Conservation (phyloP, 2,113 vertebrate species). For the Hydrochoerus hydrochaeris region DNA sequence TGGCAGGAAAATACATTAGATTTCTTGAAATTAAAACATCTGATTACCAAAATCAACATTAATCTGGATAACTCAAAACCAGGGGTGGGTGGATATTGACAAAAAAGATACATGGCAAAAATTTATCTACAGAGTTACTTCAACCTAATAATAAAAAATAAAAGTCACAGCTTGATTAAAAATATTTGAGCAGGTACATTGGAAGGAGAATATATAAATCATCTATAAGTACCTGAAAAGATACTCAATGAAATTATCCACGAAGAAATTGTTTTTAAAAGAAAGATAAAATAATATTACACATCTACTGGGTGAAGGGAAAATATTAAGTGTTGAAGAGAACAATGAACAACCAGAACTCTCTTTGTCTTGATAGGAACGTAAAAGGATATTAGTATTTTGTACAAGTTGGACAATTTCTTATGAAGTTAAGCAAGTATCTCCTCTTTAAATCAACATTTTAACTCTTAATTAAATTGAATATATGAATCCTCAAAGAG, state of each 20-base stretch:
- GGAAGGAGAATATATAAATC: neutral
- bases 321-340: neutral
- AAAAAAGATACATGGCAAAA: neutral
- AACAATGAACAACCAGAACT: neutral
- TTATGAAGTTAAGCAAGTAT: neutral
- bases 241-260: neutral
- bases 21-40: constrained; percentile 13
- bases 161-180: neutral
- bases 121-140: neutral
- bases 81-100: neutral
- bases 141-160: neutral
- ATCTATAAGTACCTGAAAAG: neutral
- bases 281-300: neutral
- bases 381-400: constrained; percentile 21
- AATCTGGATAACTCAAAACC: neutral
- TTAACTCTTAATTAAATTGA: neutral
- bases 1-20: neutral
- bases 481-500: neutral
- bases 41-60: neutral
- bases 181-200: neutral
- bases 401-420: neutral
- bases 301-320: neutral
- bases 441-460: neutral
- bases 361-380: neutral
- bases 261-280: constrained; percentile 16